Base-by-base conservation (phyloP, 1,140 invertebrate species). In the Drosophila sproati region DNA sequence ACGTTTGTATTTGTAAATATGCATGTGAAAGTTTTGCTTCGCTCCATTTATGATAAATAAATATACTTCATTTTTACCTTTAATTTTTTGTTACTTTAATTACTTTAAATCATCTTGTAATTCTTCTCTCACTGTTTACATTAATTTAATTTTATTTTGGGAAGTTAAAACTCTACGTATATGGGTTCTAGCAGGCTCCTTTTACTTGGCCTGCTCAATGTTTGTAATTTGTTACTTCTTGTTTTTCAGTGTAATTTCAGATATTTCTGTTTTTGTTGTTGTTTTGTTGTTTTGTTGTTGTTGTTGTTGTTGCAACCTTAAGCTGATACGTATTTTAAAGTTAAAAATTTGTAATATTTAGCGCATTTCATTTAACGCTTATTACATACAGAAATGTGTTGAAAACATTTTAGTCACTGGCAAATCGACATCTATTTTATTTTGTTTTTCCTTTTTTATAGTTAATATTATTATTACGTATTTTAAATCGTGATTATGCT, bases 401-500 rank as follows among this genome's bases (percentile, higher is more conserved):
- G 57, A 20, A n/a, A 72, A 81, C 73, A 77, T 85, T 85, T 67
- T 85, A 85, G 69, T 91, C 78, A 88, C 80, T 91, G 80, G 87
- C 80, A 91, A 87, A 81, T 91, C 70, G 80, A 80, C 80, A 68
- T 69, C 68, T 76, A 37, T 67, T 69, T 69, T 76, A 39, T 60
- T 70, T 78, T 31, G 29, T 6, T 55, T 52, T 66, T 72, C 48
- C 2, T 69, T 32, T 39, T 66, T 28, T 60, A 82, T 66, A 43
- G 10, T 43, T 43, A n/a, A 43, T 75, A 90, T 80, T 91, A 81
- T 78, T 83, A 85, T 91, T 85, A 89, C 88, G 72, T 91, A 79
- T 85, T 91, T 89, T 72, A 89, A 89, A 86, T 91, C 77, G 74
- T 91, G 89, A 91, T 91, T 91, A 91, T 91, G 89, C 80, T 89